Percentiles rank a stretch among this genome's conserved stretches.
Conservation (phyloP, 1,140 invertebrate species). For the Muscidifurax raptorellus region DNA sequence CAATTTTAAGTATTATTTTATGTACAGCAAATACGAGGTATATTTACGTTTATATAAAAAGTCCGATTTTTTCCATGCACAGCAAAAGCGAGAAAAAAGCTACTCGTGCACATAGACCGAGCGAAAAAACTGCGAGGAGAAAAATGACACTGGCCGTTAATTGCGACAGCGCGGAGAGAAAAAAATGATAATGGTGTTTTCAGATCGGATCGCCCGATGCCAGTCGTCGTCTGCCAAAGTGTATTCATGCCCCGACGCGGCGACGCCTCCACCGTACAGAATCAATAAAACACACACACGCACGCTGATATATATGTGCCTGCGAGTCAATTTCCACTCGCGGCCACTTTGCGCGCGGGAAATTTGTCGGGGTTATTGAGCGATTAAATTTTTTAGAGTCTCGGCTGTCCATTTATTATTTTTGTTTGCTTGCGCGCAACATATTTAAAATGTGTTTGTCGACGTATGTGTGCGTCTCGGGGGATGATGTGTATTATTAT, state of each 20-base stretch:
- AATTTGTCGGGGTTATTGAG: background rate
- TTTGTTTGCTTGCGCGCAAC: too few relatives aligned
- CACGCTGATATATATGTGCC: background rate
- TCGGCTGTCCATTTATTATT: background rate
- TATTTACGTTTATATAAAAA: too few relatives aligned
- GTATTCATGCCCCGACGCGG: background rate
- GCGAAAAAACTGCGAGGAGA: constrained; percentile 28
- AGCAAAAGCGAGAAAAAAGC: too few relatives aligned
- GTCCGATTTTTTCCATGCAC: too few relatives aligned
- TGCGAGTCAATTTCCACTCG: background rate
- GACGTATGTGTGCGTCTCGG: too few relatives aligned
- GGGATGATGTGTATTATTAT: too few relatives aligned
- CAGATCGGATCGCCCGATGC: constrained; percentile 14
- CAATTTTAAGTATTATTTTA: too few relatives aligned
- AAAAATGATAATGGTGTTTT: constrained; percentile 40
- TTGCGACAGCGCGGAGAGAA: constrained; percentile 20
- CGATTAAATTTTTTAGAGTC: background rate
- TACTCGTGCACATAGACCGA: too few relatives aligned
- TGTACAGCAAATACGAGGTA: too few relatives aligned
- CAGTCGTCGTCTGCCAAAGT: background rate
- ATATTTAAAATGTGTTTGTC: too few relatives aligned
- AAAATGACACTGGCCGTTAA: constrained; percentile 19
- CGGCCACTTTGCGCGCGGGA: background rate
- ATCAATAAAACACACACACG: constrained; percentile 22
- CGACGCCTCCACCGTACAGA: background rate